Base-by-base conservation (phyloP, 2,113 vertebrate species). In the Lampris incognitus region DNA sequence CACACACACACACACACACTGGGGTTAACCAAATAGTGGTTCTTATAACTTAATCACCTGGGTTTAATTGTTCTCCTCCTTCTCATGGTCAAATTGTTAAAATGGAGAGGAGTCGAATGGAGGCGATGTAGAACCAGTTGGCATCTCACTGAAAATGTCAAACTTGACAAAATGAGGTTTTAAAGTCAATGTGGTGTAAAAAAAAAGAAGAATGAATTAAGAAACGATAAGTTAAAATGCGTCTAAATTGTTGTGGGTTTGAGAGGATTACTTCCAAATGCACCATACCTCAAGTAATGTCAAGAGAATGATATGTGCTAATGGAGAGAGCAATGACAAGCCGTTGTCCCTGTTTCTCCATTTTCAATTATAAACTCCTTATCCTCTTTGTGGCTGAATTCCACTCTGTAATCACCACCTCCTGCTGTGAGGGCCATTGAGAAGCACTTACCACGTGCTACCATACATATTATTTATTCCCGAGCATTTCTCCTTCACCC, bases 381-480 rank as follows among this genome's bases (percentile, higher is more conserved):
- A 42, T 72, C 79, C 40, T 80, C 40, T 56, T 52, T 73, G 57
- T 69, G 73, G 84, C 74, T 64, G 46, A 71, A 76, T 59, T 78
- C 75, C 72, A 70, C 72, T 69, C 57, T 74, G 84, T 63, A 69
- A 72, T 83, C 78, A 83, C 74, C 76, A 77, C 92, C 88, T 92
- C 89, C 88, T 81, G 87, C 86, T 89, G 90, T 59, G 85, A 82
- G 78, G 79, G 83, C 82, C 82, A 83, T 90, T 88, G 56, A 90
- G 82, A 91, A 88, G 77, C 86, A 81, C 88, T 90, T 88, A 81
- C 0, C 0, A 87, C 39, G 69, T 81, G 86, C 87, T 81, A 83
- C 92, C 90, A 92, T 90, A 90, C 91, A 93, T 87, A 89, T 93
- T 92, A 94, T 94, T 94, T 94, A 92, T 69, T 84, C 84, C 89